A percentile compares a stretch with the other conserved stretches of the same genome.
These are phyloP conservation scores for Danaus chrysippus DNA, from an alignment of 2,888 invertebrate species.

Conservation along the genomic window DNA sequence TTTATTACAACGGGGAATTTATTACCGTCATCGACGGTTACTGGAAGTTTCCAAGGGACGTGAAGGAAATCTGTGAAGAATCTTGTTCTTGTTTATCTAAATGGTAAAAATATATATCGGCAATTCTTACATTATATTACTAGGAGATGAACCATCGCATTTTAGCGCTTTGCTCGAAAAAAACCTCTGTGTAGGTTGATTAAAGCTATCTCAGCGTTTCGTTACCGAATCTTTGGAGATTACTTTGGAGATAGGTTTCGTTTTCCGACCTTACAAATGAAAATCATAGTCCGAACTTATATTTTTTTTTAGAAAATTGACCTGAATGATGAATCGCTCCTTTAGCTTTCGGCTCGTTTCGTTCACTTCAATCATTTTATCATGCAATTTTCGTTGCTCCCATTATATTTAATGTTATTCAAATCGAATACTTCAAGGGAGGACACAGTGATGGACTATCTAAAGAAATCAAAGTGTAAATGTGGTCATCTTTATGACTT, in stretches of 20 bases:
- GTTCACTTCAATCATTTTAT: too few relatives aligned
- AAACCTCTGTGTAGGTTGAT: too few relatives aligned
- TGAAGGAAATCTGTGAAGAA: slow-evolving; percentile 44
- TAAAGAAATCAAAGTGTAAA: slow-evolving; percentile 55
- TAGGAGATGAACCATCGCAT: neutral
- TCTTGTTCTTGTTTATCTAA: slow-evolving; percentile 54
- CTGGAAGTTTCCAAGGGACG: slow-evolving; percentile 50
- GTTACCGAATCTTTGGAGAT: too few relatives aligned
- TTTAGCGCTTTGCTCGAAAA: too few relatives aligned
- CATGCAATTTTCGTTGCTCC: too few relatives aligned
- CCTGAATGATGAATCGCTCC: neutral
- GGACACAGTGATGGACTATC: slow-evolving; percentile 44
- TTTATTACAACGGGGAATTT: slow-evolving; percentile 31
- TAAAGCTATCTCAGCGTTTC: too few relatives aligned
- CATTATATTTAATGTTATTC: too few relatives aligned
- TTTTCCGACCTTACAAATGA: too few relatives aligned
- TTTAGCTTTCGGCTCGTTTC: too few relatives aligned
- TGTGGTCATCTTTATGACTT: slow-evolving; percentile 65
- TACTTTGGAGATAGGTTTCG: too few relatives aligned
- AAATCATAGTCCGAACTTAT: neutral
- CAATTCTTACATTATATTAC: neutral
- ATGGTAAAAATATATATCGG: slow-evolving; percentile 45
- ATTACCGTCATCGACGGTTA: slow-evolving; percentile 47
- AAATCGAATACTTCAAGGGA: slow-evolving; percentile 44
- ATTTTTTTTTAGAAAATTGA: too few relatives aligned